A percentile compares a stretch with the other conserved stretches of the same genome.
Evolutionary conservation across 2,797 vertebrate species (phyloP).

Genomic region (Mergus octosetaceus): DNA sequence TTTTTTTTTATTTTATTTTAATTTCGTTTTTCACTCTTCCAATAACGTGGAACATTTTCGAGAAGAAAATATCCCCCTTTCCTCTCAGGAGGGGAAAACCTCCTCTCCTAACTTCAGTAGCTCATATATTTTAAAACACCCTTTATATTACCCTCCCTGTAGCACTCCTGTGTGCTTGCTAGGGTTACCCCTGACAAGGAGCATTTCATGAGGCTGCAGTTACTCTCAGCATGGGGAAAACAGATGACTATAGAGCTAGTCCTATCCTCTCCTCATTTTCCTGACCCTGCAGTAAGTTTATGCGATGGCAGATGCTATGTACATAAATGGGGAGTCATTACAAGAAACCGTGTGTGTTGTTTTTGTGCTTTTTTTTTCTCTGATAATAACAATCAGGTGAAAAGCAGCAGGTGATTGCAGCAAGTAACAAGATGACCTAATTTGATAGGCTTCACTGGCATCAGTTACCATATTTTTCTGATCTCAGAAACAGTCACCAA

Average conservation of each 20-base stretch:
- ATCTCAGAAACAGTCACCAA: not conserved
- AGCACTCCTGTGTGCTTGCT: not conserved
- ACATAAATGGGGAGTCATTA: not conserved
- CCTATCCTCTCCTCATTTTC: rapidly evolving
- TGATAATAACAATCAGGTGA: not conserved
- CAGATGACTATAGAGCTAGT: not conserved
- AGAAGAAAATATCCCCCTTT: not conserved
- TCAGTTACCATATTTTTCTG: not conserved
- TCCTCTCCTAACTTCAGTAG: not conserved
- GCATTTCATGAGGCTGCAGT: not conserved
- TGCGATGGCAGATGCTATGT: not conserved
- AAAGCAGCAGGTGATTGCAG: not conserved
- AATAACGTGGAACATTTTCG: not conserved
- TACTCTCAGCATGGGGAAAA: not conserved
- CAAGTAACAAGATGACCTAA: not conserved
- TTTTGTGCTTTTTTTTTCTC: not conserved
- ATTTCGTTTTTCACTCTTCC: not conserved
- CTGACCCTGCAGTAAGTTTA: not conserved
- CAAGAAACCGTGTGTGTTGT: not conserved
- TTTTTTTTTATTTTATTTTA: not conserved
- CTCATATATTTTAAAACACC: not conserved
- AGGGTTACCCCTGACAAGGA: not conserved
- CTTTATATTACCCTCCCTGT: not conserved
- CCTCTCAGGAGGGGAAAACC: not conserved
- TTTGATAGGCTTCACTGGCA: not conserved